Conservation (phyloP, 2,888 invertebrate species). For the Epinotia bilunana region DNA sequence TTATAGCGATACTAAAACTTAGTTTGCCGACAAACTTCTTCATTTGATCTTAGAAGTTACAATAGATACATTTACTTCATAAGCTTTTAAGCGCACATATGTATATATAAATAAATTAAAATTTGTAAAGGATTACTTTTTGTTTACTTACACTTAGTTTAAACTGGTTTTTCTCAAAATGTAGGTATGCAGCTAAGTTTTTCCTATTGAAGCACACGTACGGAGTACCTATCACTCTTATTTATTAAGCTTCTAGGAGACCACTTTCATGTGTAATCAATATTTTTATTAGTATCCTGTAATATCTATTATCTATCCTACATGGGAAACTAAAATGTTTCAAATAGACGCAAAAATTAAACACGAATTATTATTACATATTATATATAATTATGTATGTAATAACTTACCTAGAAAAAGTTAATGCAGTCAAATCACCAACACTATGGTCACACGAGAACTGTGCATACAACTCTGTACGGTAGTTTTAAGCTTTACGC, state of each 20-base stretch:
- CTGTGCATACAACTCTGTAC: not conserved
- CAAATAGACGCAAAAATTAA: not conserved
- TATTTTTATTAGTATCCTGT: not conserved
- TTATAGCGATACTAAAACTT: not conserved
- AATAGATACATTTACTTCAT: not conserved
- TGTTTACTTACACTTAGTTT: not conserved
- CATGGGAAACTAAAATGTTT: not conserved
- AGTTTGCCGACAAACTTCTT: slow-evolving; percentile 8
- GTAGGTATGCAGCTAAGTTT: not conserved
- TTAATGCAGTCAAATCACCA: slow-evolving; percentile 7
- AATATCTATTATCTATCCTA: not conserved
- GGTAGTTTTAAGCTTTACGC: slow-evolving; percentile 27
- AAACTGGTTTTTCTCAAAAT: not conserved
- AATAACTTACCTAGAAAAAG: slow-evolving; percentile 35
- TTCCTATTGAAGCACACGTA: not conserved
- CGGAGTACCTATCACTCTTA: not conserved
- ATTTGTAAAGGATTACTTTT: not conserved
- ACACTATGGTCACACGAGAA: slow-evolving; percentile 17
- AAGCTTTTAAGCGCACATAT: no score
- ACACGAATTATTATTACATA: not conserved
- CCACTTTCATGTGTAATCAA: not conserved
- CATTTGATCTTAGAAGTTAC: slow-evolving; percentile 13
- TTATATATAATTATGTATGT: not conserved
- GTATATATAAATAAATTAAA: not conserved
- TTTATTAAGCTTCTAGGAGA: not conserved